Evolutionary conservation across 2,888 invertebrate genomes (phyloP).

Genomic region (Globia sparganii): DNA sequence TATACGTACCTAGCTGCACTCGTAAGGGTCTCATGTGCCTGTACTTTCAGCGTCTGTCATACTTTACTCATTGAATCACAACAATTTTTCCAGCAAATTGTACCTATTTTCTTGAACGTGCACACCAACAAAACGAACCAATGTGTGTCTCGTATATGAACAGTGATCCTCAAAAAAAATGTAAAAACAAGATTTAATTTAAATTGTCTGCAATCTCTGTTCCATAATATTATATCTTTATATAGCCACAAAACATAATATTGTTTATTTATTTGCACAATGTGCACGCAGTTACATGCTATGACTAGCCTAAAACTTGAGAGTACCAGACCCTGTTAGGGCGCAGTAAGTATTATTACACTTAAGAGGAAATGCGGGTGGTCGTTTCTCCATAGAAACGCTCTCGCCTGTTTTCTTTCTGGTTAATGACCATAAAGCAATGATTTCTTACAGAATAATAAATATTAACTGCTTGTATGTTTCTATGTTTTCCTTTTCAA

Average conservation of each 20-base stretch:
- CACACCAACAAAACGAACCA: neutral
- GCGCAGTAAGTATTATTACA: neutral
- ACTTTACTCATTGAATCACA: neutral
- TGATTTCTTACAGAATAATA: no score
- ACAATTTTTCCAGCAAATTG: neutral
- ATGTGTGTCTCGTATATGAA: neutral
- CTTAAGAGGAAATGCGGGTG: no score
- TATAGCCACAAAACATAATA: neutral
- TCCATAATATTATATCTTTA: neutral
- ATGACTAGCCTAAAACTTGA: neutral
- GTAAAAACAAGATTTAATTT: neutral
- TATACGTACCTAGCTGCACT: neutral
- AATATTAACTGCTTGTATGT: no score
- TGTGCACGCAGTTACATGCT: no score
- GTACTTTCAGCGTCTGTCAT: no score
- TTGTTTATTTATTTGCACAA: neutral
- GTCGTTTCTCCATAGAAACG: no score
- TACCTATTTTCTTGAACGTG: neutral
- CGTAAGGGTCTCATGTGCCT: neutral
- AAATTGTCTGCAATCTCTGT: neutral
- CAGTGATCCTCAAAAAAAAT: neutral
- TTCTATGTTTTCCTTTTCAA: no score
- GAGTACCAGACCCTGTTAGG: neutral
- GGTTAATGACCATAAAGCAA: no score
- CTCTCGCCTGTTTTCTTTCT: no score